phyloP scores from a whole-genome alignment of 2,888 invertebrate species.

The Mechanitis messenoides region DNA sequence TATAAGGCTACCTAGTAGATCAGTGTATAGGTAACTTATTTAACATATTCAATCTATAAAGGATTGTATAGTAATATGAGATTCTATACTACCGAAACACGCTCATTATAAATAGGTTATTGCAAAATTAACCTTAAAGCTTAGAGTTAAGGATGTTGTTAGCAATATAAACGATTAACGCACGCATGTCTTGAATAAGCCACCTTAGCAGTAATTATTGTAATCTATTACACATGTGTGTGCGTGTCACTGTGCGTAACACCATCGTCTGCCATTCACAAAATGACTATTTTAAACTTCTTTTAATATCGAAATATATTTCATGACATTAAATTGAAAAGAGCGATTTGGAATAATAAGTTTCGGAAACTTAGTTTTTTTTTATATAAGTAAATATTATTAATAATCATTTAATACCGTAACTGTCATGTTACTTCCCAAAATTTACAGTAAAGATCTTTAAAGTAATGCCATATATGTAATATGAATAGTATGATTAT shows the following conservation, averaged over 20 bases:
- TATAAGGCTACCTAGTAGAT: too few relatives aligned
- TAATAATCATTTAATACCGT: too few relatives aligned
- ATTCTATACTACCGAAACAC: constrained; percentile 24
- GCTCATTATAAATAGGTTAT: constrained; percentile 27
- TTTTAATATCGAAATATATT: not conserved
- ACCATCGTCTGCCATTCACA: not conserved
- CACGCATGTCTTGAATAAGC: constrained; percentile 35
- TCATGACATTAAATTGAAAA: too few relatives aligned
- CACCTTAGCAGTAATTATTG: constrained; percentile 53
- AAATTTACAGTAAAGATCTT: too few relatives aligned
- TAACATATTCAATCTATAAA: constrained; percentile 13
- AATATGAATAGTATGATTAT: too few relatives aligned
- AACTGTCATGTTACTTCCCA: too few relatives aligned
- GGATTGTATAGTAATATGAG: constrained; percentile 17
- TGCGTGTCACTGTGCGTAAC: constrained; percentile 17
- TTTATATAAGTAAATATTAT: too few relatives aligned
- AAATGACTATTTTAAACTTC: not conserved
- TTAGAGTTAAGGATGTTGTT: constrained; percentile 30
- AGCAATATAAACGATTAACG: constrained; percentile 21
- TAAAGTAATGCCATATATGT: too few relatives aligned
- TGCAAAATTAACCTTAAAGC: constrained; percentile 32
- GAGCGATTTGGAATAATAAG: too few relatives aligned
- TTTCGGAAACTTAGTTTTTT: too few relatives aligned
- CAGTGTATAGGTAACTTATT: not conserved
- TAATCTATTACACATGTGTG: constrained; percentile 45